phyloP scores from a whole-genome alignment of 2,113 vertebrate genomes.

The Echinops telfairi region DNA sequence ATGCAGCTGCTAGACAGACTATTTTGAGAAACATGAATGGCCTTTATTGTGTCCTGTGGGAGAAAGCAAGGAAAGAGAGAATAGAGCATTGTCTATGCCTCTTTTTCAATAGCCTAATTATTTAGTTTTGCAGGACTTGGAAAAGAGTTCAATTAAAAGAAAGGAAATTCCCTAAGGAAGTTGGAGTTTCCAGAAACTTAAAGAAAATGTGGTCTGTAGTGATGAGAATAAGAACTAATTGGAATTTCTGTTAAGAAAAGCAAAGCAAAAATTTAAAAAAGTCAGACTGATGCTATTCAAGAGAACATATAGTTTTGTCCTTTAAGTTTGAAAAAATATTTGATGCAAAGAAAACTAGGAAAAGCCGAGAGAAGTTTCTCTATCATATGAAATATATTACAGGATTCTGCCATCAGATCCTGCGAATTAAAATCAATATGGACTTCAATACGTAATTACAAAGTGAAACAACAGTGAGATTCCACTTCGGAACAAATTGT shows the following conservation, averaged over 20 bases:
- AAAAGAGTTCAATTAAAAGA: background rate
- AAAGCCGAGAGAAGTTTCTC: background rate
- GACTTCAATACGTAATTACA: background rate
- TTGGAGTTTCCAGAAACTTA: background rate
- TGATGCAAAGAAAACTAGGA: background rate
- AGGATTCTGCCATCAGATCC: no score
- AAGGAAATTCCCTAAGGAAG: background rate
- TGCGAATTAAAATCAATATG: background rate
- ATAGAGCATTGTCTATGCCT: background rate
- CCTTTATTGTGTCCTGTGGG: background rate
- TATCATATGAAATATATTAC: no score
- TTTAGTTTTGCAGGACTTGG: background rate
- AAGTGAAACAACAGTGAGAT: constrained; percentile 20
- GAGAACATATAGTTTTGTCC: background rate
- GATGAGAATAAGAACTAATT: background rate
- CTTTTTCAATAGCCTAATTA: background rate
- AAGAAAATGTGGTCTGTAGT: background rate
- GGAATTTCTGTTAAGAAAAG: background rate
- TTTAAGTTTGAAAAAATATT: constrained; percentile 8
- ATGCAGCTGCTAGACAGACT: background rate
- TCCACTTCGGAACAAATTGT: background rate
- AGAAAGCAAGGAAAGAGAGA: background rate
- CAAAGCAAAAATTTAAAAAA: background rate
- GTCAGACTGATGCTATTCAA: background rate
- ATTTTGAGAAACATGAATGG: background rate